Percentiles rank a stretch among this genome's conserved stretches.
Conservation (phyloP, 2,888 invertebrate species). For the Cheilosia variabilis region DNA sequence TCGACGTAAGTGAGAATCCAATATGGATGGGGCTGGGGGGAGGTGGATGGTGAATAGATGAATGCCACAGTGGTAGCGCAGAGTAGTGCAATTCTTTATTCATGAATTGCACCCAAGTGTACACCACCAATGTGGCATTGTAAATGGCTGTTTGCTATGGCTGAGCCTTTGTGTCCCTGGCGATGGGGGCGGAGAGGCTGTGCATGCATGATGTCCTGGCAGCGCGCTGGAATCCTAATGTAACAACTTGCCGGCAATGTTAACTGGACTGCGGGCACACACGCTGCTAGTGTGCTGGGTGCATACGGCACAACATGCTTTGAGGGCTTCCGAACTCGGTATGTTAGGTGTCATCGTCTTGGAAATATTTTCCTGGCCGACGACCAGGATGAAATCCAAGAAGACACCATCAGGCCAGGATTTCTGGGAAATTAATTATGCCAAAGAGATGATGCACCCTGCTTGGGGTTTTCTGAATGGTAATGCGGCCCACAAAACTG, state of each 20-base stretch:
- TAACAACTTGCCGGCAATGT: slow-evolving; percentile 68
- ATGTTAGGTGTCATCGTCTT: slow-evolving; percentile 75
- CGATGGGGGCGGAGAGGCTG: background rate
- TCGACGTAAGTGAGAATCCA: background rate
- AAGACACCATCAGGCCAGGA: slow-evolving; percentile 29
- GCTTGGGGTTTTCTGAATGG: slow-evolving; percentile 51
- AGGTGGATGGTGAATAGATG: background rate
- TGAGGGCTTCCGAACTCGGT: slow-evolving; percentile 44
- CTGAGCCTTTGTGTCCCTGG: slow-evolving; percentile 42
- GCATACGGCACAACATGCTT: slow-evolving; percentile 54
- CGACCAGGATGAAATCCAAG: slow-evolving; percentile 35
- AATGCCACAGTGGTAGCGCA: slow-evolving; percentile 21
- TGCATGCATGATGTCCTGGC: slow-evolving; percentile 58
- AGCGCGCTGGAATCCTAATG: slow-evolving; percentile 50
- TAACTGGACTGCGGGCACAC: slow-evolving; percentile 64
- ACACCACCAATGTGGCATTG: slow-evolving; percentile 48
- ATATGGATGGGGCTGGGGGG: slow-evolving; percentile 10
- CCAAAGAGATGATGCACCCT: slow-evolving; percentile 62
- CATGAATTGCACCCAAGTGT: slow-evolving; percentile 72
- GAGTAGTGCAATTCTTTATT: slow-evolving; percentile 67
- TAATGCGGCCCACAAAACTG: slow-evolving; percentile 61
- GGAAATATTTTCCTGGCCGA: slow-evolving; percentile 49
- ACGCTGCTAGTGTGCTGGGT: slow-evolving; percentile 12
- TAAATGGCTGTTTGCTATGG: slow-evolving; percentile 63
- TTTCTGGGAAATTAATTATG: slow-evolving; percentile 71